phyloP scores from a whole-genome alignment of 2,113 vertebrate genomes.

The Notechis scutatus region DNA sequence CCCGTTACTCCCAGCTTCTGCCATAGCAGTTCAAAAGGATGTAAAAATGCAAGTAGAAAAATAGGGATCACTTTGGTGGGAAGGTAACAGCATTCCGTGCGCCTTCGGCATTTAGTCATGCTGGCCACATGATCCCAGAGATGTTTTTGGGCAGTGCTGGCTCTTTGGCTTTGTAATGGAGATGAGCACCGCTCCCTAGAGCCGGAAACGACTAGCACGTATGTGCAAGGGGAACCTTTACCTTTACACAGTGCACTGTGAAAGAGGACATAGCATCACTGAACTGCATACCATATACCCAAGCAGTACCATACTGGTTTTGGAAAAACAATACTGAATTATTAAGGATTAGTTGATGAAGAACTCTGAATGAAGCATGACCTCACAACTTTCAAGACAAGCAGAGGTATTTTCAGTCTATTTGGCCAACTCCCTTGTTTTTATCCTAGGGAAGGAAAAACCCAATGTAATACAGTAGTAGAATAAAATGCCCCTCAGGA shows the following conservation, averaged over 20 bases:
- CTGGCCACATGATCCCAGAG: no score
- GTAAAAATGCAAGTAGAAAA: no score
- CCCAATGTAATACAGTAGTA: background rate
- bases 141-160: no score
- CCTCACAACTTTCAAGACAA: background rate
- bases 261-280: background rate
- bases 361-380: background rate
- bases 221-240: no score
- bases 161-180: no score
- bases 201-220: no score
- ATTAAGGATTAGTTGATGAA: background rate
- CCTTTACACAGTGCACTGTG: background rate
- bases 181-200: no score
- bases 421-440: background rate
- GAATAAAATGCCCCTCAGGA: background rate
- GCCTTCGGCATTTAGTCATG: no score
- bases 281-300: background rate
- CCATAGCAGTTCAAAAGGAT: no score
- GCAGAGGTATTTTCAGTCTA: background rate
- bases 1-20: no score
- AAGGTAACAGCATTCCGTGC: no score
- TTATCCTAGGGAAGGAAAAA: conserved; percentile 1
- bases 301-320: background rate
- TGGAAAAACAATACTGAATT: background rate
- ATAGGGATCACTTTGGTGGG: no score